Base-by-base conservation (phyloP, 2,113 vertebrate species). In the Lepidothrix coronata region DNA sequence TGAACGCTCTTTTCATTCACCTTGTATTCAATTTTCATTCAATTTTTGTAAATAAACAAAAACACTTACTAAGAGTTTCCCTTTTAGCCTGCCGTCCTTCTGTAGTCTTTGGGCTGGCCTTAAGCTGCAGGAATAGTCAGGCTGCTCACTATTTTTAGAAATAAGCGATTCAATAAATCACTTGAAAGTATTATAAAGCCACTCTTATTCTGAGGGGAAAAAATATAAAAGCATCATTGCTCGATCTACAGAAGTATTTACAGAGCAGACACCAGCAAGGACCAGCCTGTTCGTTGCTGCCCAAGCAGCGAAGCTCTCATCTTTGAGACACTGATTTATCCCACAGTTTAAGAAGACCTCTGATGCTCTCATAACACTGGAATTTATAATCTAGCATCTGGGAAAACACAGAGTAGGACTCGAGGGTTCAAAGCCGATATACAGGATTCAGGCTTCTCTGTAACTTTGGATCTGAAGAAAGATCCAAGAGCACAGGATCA, bases 121-220 rank as follows among this genome's bases (percentile, higher is more conserved):
- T 78, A 55, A 86, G 85, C 71, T 84, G 52, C 37, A 46, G 41
- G 28, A 85, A 61, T n/a, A 41, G 44, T 61, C 78, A 91, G 88
- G 90, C 74, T 83, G 51, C 54, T 93, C 15, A 15, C 78, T 88
- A 39, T 91, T 95, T 93, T 93, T 83, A 92, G 65, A 88, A 93
- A 85, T 25, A 77, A 80, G 71, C 55, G 67, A 77, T 77, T 94
- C 63, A 89, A 1, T 76, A 88, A 79, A 90, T 92, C 75, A 90
- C 85, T 85, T 70, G 7, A 31, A 93, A 95, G 48, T 74, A 88
- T 74, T 86, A 94, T 41, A 73, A 91, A 92, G 67, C 54, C 25
- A 43, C 33, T 73, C 62, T 88, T 14, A 78, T 71, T 66, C n/a
- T 58, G 73, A 46, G 21, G 2, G 10, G 3, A 5, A 11, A 43